Evolutionary conservation across 2,888 invertebrate genomes (phyloP).

Genomic region (Cosmorhoe ocellata): DNA sequence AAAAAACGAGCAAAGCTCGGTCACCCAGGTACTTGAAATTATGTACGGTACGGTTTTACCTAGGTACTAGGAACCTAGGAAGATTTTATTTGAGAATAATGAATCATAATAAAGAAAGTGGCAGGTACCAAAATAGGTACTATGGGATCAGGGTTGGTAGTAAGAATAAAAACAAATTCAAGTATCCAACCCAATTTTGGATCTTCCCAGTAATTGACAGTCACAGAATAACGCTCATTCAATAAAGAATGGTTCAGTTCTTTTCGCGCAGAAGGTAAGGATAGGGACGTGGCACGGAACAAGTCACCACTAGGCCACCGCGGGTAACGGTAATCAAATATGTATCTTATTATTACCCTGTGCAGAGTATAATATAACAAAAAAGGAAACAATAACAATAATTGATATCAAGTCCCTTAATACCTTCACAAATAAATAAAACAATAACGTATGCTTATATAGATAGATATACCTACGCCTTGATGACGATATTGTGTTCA

Average conservation of each 20-base stretch:
- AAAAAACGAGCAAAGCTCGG: too few relatives aligned
- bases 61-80: too few relatives aligned
- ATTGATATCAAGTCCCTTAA: conserved; percentile 76
- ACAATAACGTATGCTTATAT: conserved; percentile 45
- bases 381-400: conserved; percentile 67
- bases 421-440: conserved; percentile 66
- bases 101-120: too few relatives aligned
- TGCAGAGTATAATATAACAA: conserved; percentile 73
- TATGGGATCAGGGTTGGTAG: too few relatives aligned
- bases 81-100: too few relatives aligned
- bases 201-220: conserved; percentile 64
- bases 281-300: conserved; percentile 75
- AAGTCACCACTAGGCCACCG: conserved; percentile 43
- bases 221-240: conserved; percentile 54
- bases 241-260: conserved; percentile 74
- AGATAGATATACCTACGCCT: too few relatives aligned
- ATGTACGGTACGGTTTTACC: too few relatives aligned
- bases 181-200: neutral
- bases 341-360: conserved; percentile 75
- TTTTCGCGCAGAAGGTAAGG: conserved; percentile 69
- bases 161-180: too few relatives aligned
- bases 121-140: too few relatives aligned
- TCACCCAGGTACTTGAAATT: too few relatives aligned
- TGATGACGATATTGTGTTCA: conserved; percentile 32
- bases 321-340: conserved; percentile 57